Evolutionary conservation across 2,797 vertebrate genomes (phyloP).

Genomic region (Gouania willdenowi): DNA sequence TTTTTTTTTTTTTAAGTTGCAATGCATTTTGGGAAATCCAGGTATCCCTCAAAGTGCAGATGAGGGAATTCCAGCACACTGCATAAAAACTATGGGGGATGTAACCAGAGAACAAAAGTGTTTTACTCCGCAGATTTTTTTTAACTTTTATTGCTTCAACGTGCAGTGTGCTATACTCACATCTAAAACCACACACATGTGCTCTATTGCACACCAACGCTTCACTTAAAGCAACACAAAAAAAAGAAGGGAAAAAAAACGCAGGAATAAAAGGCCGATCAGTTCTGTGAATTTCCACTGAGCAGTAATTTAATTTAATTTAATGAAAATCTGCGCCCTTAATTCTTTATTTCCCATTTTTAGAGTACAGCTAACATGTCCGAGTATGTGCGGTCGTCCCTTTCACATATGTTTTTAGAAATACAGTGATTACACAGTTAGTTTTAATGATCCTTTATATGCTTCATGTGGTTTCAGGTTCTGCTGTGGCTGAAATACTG

Average conservation of each 20-base stretch:
- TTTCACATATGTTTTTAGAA: conserved; percentile 18
- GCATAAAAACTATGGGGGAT: conserved; percentile 58
- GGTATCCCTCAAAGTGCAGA: conserved; percentile 71
- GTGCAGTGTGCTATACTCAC: conserved; percentile 17
- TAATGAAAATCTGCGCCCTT: background rate
- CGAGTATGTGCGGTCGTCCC: conserved; percentile 3
- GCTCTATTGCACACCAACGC: background rate
- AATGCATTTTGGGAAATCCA: conserved; percentile 53
- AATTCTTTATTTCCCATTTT: background rate
- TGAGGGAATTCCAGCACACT: conserved; percentile 74
- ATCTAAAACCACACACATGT: background rate
- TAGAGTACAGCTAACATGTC: no score
- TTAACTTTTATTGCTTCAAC: conserved; percentile 80
- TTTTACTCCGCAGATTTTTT: conserved; percentile 76
- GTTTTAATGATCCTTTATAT: conserved; percentile 21
- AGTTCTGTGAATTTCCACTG: background rate
- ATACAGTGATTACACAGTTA: conserved; percentile 21
- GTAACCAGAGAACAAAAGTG: conserved; percentile 77
- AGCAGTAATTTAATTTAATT: background rate
- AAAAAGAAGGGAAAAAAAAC: no score
- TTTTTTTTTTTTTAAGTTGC: conserved; percentile 15
- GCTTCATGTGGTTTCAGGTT: conserved; percentile 11
- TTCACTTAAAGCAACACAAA: conserved; percentile 1
- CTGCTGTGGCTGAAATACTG: conserved; percentile 26
- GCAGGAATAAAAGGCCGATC: no score